Percentiles rank a stretch among this genome's conserved stretches.
Conservation (phyloP, 2,888 invertebrate species). For the Cheilosia grossa region DNA sequence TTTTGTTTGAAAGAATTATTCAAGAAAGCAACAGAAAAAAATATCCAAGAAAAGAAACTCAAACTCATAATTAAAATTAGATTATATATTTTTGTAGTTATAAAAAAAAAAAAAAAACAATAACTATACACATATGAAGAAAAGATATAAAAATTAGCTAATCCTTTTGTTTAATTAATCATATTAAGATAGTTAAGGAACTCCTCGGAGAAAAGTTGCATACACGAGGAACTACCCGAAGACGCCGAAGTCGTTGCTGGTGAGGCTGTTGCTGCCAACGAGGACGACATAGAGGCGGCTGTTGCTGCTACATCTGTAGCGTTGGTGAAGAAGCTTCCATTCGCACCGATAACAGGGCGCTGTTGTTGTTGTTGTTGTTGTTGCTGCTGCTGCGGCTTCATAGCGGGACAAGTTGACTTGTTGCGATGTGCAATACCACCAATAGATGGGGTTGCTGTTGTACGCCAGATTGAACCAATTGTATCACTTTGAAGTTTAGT, state of each 20-base stretch:
- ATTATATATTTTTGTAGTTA: conserved; percentile 65
- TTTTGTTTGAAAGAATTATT: conserved; percentile 16
- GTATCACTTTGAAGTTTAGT: conserved; percentile 67
- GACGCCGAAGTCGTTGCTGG: conserved; percentile 68
- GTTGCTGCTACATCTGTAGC: conserved; percentile 50
- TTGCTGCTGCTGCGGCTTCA: conserved; percentile 57
- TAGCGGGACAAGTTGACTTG: conserved; percentile 63
- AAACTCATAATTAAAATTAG: conserved; percentile 62
- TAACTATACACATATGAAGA: conserved; percentile 35
- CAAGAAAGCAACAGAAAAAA: conserved; percentile 46
- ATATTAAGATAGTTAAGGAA: conserved; percentile 87
- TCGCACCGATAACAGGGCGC: conserved; percentile 61
- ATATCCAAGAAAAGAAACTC: conserved; percentile 40
- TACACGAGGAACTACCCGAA: conserved; percentile 83
- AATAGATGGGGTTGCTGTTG: conserved; percentile 49
- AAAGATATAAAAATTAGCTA: conserved; percentile 72
- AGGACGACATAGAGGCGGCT: conserved; percentile 30
- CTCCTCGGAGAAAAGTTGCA: conserved; percentile 87
- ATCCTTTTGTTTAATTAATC: conserved; percentile 83
- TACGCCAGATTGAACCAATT: conserved; percentile 76
- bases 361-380: conserved; percentile 16
- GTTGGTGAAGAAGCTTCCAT: conserved; percentile 69
- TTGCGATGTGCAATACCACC: conserved; percentile 40
- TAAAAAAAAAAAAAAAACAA: conserved; percentile 20
- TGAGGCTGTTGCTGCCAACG: conserved; percentile 28